phyloP scores from a whole-genome alignment of 2,888 invertebrate species.

The Xylota sylvarum region DNA sequence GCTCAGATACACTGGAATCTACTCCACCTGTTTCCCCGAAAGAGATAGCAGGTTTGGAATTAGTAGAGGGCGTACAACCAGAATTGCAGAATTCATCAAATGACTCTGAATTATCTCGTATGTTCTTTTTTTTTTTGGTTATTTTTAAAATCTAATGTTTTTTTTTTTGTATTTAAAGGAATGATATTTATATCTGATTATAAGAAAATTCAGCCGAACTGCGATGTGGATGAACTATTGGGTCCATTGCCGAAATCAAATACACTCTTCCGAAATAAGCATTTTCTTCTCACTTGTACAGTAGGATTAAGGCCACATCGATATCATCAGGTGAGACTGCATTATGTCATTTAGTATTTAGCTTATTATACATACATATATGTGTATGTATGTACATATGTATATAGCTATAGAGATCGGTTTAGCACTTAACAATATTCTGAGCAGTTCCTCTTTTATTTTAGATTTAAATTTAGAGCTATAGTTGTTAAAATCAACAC shows the following conservation, averaged over 20 bases:
- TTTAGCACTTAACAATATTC: no score
- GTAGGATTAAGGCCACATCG: constrained; percentile 81
- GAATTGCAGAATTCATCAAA: constrained; percentile 86
- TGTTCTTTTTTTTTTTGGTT: constrained; percentile 52
- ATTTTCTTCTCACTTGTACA: constrained; percentile 87
- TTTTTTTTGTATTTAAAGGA: constrained; percentile 60
- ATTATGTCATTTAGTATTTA: not conserved
- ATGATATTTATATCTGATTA: constrained; percentile 78
- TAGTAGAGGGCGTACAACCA: constrained; percentile 86
- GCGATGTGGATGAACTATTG: constrained; percentile 81
- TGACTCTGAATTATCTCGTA: constrained; percentile 86
- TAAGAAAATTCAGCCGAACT: constrained; percentile 68
- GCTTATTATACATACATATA: no score
- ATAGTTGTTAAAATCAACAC: no score
- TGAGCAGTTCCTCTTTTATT: no score
- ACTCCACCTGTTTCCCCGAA: constrained; percentile 78
- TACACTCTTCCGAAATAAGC: constrained; percentile 86
- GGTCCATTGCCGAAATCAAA: constrained; percentile 86
- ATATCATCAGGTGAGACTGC: constrained; percentile 53
- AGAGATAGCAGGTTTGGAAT: constrained; percentile 83
- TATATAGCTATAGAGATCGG: no score
- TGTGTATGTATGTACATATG: no score
- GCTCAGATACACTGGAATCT: constrained; percentile 80
- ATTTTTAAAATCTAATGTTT: not conserved
- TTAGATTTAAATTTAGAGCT: no score